Percentiles rank a stretch among this genome's conserved stretches.
These are phyloP conservation scores for Rhinatrema bivittatum DNA, from an alignment of 2,797 vertebrate genomes.

Conservation along the genomic window DNA sequence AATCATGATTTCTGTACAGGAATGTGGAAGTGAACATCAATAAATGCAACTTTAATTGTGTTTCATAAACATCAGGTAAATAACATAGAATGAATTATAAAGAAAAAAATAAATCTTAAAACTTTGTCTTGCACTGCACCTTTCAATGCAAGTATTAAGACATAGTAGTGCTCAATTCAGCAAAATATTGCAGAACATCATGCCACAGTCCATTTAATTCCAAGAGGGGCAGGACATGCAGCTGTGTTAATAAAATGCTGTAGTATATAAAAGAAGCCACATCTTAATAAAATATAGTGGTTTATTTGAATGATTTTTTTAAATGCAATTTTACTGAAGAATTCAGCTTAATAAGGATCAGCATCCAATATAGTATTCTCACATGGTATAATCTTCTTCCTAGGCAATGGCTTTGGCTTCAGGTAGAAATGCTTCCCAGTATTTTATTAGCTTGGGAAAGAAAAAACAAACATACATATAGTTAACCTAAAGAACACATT, in stretches of 20 bases:
- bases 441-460: constrained; percentile 83
- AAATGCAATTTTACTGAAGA: constrained; percentile 58
- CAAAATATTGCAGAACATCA: constrained; percentile 68
- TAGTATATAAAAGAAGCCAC: constrained; percentile 57
- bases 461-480: constrained; percentile 9
- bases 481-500: not conserved
- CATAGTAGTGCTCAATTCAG: constrained; percentile 73
- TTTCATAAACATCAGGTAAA: constrained; percentile 54
- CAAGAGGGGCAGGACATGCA: constrained; percentile 56
- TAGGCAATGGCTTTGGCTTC: constrained; percentile 97
- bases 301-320: constrained; percentile 66
- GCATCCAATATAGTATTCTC: constrained; percentile 36
- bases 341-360: constrained; percentile 51
- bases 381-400: constrained; percentile 42
- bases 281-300: constrained; percentile 73
- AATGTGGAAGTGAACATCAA: constrained; percentile 74
- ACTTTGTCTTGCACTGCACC: constrained; percentile 56
- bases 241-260: constrained; percentile 62
- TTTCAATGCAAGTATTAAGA: constrained; percentile 66
- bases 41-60: constrained; percentile 54
- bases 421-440: constrained; percentile 94
- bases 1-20: constrained; percentile 72
- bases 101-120: constrained; percentile 63
- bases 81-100: constrained; percentile 45
- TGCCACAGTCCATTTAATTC: constrained; percentile 67